Evolutionary conservation across 2,888 invertebrate species (phyloP).

Genomic region (Bursaphelenchus okinawaensis): DNA sequence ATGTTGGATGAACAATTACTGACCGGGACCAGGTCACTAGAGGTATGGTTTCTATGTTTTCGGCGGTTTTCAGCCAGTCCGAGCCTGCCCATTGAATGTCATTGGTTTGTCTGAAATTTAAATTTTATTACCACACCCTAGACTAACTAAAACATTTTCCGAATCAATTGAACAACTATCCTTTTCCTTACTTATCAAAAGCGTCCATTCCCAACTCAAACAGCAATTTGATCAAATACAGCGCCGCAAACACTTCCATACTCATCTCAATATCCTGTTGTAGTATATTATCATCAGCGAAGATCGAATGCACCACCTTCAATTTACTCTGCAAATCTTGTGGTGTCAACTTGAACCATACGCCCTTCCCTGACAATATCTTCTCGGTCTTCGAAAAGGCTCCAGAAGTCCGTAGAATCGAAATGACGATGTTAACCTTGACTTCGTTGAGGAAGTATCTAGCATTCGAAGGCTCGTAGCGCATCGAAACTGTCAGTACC

Average conservation of each 20-base stretch:
- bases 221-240: constrained; percentile 77
- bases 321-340: constrained; percentile 14
- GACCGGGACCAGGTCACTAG: constrained; percentile 43
- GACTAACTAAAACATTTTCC: background rate
- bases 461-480: constrained; percentile 97
- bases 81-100: constrained; percentile 27
- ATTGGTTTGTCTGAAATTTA: constrained; percentile 17
- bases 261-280: constrained; percentile 64
- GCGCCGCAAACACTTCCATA: constrained; percentile 73
- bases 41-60: constrained; percentile 30
- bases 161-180: background rate
- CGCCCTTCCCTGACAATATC: constrained; percentile 20
- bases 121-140: background rate
- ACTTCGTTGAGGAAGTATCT: constrained; percentile 95
- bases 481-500: constrained; percentile 82
- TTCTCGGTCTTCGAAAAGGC: constrained; percentile 65
- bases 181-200: constrained; percentile 74
- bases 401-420: constrained; percentile 82
- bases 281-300: background rate
- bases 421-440: constrained; percentile 84
- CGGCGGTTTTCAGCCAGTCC: constrained; percentile 32
- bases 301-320: constrained; percentile 1
- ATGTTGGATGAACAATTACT: constrained; percentile 79
- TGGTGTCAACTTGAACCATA: constrained; percentile 29
- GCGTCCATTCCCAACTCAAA: constrained; percentile 92